phyloP scores from a whole-genome alignment of 2,888 invertebrate genomes.

The Cataglyphis altisquamis region DNA sequence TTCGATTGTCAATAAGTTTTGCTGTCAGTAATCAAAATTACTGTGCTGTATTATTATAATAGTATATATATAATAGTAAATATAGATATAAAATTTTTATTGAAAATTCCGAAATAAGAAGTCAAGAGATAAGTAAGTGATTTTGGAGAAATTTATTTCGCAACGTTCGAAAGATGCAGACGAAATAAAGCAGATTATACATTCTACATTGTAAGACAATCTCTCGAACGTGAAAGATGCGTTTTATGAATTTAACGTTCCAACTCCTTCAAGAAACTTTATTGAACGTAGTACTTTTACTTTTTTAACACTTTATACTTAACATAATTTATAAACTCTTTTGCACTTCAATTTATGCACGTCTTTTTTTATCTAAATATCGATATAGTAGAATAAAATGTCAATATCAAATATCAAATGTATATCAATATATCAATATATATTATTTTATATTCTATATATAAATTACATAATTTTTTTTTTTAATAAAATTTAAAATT shows the following conservation, averaged over 20 bases:
- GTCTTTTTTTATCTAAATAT: not conserved
- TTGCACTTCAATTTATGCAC: not conserved
- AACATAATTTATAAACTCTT: not conserved
- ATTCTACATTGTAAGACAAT: slow-evolving; percentile 20
- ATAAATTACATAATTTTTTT: not conserved
- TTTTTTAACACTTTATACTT: slow-evolving; percentile 9
- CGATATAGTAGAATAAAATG: not conserved
- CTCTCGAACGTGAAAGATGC: slow-evolving; percentile 35
- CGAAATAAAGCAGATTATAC: slow-evolving; percentile 45
- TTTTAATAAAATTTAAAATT: not conserved
- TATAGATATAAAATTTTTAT: slow-evolving; percentile 15
- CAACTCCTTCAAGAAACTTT: slow-evolving; percentile 38
- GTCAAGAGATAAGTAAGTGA: slow-evolving; percentile 26
- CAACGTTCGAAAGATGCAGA: slow-evolving; percentile 29
- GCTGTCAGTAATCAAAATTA: slow-evolving; percentile 3
- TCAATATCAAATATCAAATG: not conserved
- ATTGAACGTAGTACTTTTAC: slow-evolving; percentile 3
- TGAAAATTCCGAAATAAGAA: slow-evolving; percentile 1
- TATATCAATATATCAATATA: not conserved
- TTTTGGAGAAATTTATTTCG: slow-evolving; percentile 44
- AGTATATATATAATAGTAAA: not conserved
- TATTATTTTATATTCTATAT: not conserved
- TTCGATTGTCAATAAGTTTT: not conserved
- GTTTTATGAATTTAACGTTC: slow-evolving; percentile 54
- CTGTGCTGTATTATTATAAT: not conserved